Percentiles rank a stretch among this genome's conserved stretches.
Evolutionary conservation across 2,113 vertebrate species (phyloP).

Genomic region (Ageneiosus marmoratus): DNA sequence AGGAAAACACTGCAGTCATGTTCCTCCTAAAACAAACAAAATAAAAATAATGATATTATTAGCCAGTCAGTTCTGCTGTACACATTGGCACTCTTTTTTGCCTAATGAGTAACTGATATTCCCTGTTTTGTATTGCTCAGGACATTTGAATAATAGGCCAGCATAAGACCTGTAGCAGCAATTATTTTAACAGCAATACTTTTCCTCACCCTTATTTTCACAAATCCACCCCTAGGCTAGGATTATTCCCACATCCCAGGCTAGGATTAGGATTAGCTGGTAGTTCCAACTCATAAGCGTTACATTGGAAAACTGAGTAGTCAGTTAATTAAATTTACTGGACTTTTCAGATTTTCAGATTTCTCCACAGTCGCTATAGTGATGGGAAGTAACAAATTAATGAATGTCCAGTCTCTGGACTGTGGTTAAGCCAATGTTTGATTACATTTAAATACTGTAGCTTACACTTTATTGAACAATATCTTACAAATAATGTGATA

Average conservation of each 20-base stretch:
- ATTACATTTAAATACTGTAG: not conserved
- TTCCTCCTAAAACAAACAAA: not conserved
- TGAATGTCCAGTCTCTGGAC: not conserved
- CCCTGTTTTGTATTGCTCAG: too few relatives aligned
- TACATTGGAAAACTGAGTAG: not conserved
- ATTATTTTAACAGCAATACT: not conserved
- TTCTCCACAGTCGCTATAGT: not conserved
- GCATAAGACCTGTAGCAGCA: not conserved
- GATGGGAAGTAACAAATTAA: not conserved
- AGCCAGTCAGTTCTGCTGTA: not conserved
- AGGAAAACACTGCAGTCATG: not conserved
- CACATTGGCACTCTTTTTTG: not conserved
- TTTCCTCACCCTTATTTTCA: not conserved
- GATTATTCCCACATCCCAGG: not conserved
- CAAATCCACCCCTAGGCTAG: not conserved
- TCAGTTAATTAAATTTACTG: not conserved
- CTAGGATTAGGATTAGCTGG: not conserved
- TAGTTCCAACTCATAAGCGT: not conserved
- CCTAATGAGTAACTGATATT: not conserved
- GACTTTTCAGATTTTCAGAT: not conserved
- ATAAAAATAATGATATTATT: conserved; percentile 7
- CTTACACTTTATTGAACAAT: not conserved
- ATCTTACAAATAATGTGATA: not conserved
- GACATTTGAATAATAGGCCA: not conserved
- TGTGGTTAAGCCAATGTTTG: not conserved